phyloP scores from a whole-genome alignment of 1,140 invertebrate species.

The Drosophila simulans region DNA sequence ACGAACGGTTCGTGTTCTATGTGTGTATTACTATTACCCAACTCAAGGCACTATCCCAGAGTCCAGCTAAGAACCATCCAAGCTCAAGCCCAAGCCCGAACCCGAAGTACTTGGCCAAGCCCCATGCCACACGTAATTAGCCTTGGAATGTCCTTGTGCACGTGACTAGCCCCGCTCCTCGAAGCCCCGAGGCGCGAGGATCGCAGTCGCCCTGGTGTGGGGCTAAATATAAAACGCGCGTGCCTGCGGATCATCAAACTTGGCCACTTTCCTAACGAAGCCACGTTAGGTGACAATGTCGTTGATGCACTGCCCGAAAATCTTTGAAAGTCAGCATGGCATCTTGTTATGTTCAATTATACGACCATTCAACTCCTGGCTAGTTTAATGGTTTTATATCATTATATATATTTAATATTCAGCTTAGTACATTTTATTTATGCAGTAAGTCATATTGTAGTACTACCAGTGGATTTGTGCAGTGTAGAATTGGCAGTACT shows the following conservation, averaged over 20 bases:
- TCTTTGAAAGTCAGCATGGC: neutral
- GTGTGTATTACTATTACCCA: slow-evolving; percentile 51
- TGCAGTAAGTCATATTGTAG: no score
- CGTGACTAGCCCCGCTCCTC: slow-evolving; percentile 64
- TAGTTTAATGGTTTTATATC: no score
- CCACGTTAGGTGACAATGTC: slow-evolving; percentile 57
- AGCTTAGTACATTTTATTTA: no score
- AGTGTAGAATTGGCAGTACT: slow-evolving; percentile 22
- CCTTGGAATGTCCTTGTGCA: slow-evolving; percentile 83
- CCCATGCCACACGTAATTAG: slow-evolving; percentile 77
- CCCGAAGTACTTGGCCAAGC: slow-evolving; percentile 24
- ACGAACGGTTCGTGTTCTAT: slow-evolving; percentile 73
- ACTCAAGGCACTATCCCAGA: slow-evolving; percentile 8
- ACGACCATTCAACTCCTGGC: no score
- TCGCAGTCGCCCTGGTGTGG: slow-evolving; percentile 36
- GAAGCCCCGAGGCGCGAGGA: slow-evolving; percentile 5
- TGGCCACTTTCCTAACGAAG: slow-evolving; percentile 73
- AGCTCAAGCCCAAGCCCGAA: slow-evolving; percentile 28
- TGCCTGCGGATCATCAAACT: slow-evolving; percentile 76
- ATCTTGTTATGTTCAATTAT: no score
- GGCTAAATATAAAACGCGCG: slow-evolving; percentile 80
- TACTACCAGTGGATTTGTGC: neutral
- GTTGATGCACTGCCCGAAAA: slow-evolving; percentile 4
- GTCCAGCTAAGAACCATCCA: slow-evolving; percentile 14
- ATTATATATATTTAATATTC: no score